Evolutionary conservation across 2,888 invertebrate species (phyloP).

Genomic region (Congeria kusceri): DNA sequence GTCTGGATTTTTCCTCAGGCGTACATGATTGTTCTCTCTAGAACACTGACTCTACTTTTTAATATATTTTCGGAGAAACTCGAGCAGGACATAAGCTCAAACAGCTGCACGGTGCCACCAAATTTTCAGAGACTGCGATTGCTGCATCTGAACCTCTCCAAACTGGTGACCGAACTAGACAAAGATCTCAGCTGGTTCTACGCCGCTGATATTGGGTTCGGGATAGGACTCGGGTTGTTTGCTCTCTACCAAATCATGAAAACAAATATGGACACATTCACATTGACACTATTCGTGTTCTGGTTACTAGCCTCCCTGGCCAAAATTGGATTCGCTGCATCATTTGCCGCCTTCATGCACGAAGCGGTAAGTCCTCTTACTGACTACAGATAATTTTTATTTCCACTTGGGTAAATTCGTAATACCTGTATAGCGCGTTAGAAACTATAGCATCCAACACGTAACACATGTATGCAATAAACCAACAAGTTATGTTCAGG

Average conservation of each 20-base stretch:
- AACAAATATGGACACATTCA: conserved; percentile 1
- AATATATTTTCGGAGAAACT: not conserved
- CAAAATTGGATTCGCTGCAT: not conserved
- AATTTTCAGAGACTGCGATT: conserved; percentile 36
- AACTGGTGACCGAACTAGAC: no score
- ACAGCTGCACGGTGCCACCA: conserved; percentile 12
- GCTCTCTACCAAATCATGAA: conserved; percentile 35
- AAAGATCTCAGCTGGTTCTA: conserved; percentile 32
- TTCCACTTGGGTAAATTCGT: no score
- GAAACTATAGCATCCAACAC: no score
- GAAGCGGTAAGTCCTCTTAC: conserved; percentile 31
- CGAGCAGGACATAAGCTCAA: not conserved
- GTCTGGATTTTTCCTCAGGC: conserved; percentile 24
- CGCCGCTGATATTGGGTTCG: conserved; percentile 18
- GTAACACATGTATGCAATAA: no score
- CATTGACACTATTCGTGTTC: conserved; percentile 17
- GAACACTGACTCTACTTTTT: conserved; percentile 16
- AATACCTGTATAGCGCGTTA: no score
- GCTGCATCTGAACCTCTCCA: no score
- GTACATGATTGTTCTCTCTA: conserved; percentile 7
- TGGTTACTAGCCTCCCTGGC: conserved; percentile 12
- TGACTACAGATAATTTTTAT: no score
- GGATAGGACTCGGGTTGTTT: conserved; percentile 27
- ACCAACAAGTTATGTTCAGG: no score
- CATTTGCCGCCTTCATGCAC: conserved; percentile 24